Percentiles rank a stretch among this genome's conserved stretches.
phyloP scores from a whole-genome alignment of 2,888 invertebrate species.

The Dryobota labecula region DNA sequence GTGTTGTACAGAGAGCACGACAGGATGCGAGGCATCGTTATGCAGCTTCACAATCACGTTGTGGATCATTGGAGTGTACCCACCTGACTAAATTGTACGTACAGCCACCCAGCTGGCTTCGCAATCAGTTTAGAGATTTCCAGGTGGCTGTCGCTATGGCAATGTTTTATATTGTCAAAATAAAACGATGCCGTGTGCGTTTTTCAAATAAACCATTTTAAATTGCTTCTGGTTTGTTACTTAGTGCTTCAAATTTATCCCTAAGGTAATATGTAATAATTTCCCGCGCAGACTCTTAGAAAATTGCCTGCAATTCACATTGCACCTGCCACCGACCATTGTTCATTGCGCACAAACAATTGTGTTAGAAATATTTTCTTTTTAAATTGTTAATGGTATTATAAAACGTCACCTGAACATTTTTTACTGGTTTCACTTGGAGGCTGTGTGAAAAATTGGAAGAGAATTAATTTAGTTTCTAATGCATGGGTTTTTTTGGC shows the following conservation, averaged over 20 bases:
- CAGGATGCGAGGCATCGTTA: no score
- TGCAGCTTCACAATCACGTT: no score
- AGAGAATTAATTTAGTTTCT: no score
- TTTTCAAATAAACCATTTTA: conserved; percentile 52
- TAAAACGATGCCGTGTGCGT: conserved; percentile 8
- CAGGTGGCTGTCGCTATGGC: not conserved
- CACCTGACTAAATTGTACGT: no score
- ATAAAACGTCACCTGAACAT: conserved; percentile 2
- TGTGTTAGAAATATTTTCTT: conserved; percentile 42
- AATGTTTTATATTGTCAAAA: not conserved
- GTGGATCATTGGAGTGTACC: no score
- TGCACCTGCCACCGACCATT: conserved; percentile 72
- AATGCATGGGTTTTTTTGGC: no score
- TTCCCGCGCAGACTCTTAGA: conserved; percentile 65
- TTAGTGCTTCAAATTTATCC: conserved; percentile 63
- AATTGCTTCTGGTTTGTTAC: conserved; percentile 50
- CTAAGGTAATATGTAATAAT: conserved; percentile 68
- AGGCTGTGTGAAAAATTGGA: not conserved
- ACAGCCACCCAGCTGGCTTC: no score
- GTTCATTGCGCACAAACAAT: conserved; percentile 67
- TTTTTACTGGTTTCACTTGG: not conserved
- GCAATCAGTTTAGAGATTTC: no score
- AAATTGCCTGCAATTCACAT: conserved; percentile 72
- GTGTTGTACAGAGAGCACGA: no score
- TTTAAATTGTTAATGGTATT: conserved; percentile 32